Conservation (phyloP, 2,888 invertebrate species). For the Xylocampa areola region DNA sequence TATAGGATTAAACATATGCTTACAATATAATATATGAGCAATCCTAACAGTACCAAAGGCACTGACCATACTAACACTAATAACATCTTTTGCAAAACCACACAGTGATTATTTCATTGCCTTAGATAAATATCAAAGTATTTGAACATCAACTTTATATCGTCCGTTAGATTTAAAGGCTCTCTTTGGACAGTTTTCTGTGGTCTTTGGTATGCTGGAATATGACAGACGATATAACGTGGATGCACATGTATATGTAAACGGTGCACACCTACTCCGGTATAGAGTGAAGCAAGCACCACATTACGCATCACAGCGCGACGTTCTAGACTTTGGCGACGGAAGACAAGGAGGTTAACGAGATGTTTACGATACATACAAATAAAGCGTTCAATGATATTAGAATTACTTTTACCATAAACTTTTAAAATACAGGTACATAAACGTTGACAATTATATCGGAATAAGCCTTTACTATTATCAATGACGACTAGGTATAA, state of each 20-base stretch:
- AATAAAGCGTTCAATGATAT: conserved; percentile 29
- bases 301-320: conserved; percentile 35
- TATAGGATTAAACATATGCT: conserved; percentile 67
- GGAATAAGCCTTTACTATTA: conserved; percentile 29
- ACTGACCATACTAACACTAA: conserved; percentile 53
- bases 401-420: conserved; percentile 42
- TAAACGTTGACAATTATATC: conserved; percentile 49
- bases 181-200: conserved; percentile 35
- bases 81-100: conserved; percentile 54
- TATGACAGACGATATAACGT: conserved; percentile 24
- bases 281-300: conserved; percentile 50
- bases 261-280: conserved; percentile 19
- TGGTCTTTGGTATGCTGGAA: conserved; percentile 37
- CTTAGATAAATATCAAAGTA: conserved; percentile 50
- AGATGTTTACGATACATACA: conserved; percentile 29
- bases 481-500: conserved; percentile 47
- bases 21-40: conserved; percentile 77
- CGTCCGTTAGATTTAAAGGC: conserved; percentile 10
- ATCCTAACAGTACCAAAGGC: conserved; percentile 58
- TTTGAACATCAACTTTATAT: conserved; percentile 29
- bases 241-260: conserved; percentile 27
- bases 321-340: conserved; percentile 55
- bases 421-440: conserved; percentile 47
- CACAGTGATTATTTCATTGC: conserved; percentile 46
- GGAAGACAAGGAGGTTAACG: conserved; percentile 51